Conservation (phyloP, 1,140 invertebrate genomes). For the Mya arenaria region DNA sequence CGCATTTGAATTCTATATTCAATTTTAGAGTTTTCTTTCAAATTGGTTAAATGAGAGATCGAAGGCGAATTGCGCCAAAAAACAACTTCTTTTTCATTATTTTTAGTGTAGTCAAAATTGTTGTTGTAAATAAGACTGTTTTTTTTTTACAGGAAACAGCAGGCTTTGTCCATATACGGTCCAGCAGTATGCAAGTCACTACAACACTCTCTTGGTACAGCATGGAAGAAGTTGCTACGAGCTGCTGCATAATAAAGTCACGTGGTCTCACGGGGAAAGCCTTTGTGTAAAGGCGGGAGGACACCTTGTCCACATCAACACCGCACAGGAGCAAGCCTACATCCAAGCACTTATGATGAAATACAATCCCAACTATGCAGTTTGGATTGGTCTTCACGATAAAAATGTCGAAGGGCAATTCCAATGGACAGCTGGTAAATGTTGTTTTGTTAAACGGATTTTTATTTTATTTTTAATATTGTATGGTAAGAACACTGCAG, state of each 20-base stretch:
- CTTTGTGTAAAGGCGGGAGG: not conserved
- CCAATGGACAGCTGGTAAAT: constrained; percentile 29
- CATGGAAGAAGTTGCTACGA: constrained; percentile 25
- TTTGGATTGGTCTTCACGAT: constrained; percentile 37
- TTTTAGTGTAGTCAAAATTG: too few relatives aligned
- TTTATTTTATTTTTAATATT: too few relatives aligned
- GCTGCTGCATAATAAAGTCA: not conserved
- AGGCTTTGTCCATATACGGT: not conserved
- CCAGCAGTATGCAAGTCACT: not conserved
- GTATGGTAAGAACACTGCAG: too few relatives aligned
- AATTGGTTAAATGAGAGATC: too few relatives aligned
- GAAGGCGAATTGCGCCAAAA: too few relatives aligned
- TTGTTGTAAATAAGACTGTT: too few relatives aligned
- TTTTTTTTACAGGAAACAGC: not conserved
- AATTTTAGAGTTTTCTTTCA: too few relatives aligned
- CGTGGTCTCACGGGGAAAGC: constrained; percentile 3
- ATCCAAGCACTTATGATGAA: not conserved
- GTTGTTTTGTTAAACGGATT: too few relatives aligned
- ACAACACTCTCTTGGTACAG: constrained; percentile 1
- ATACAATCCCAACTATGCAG: not conserved
- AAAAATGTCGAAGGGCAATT: constrained; percentile 3
- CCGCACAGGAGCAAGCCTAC: constrained; percentile 17
- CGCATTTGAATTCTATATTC: too few relatives aligned
- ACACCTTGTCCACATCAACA: constrained; percentile 20
- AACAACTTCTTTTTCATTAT: too few relatives aligned